Evolutionary conservation across 2,797 vertebrate species (phyloP).

Genomic region (Cyclura pinguis): DNA sequence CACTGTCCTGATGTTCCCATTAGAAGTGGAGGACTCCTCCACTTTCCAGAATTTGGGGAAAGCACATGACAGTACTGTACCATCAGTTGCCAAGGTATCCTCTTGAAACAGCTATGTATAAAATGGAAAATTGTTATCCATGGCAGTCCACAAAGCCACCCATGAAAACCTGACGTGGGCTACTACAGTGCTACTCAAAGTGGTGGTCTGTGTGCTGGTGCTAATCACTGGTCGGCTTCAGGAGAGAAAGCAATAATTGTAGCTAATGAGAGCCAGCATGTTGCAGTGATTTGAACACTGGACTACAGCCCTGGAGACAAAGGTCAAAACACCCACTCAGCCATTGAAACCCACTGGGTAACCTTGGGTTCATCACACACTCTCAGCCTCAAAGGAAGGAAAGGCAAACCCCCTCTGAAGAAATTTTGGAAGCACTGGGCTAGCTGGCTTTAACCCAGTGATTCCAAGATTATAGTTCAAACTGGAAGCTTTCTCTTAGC

Average conservation of each 20-base stretch:
- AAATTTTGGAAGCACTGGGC: no score
- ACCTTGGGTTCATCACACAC: no score
- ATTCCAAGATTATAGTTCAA: neutral
- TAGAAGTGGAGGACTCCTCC: neutral
- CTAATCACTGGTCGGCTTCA: no score
- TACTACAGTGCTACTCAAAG: no score
- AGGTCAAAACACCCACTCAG: no score
- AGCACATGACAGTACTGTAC: neutral
- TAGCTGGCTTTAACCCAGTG: no score
- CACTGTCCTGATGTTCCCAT: neutral
- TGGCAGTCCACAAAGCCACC: neutral
- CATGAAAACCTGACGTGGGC: neutral
- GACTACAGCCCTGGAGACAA: no score
- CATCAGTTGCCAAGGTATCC: neutral
- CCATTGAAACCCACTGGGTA: no score
- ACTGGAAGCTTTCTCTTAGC: neutral
- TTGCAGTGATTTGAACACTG: neutral
- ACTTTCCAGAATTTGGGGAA: neutral
- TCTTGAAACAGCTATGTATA: neutral
- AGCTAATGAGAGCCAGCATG: neutral
- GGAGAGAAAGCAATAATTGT: no score
- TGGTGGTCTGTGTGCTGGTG: no score
- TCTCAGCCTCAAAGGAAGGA: no score
- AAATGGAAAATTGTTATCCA: neutral
- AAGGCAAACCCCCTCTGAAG: neutral